Percentiles rank a stretch among this genome's conserved stretches.
Conservation (phyloP, 2,888 invertebrate species). For the Rhaphigaster nebulosa region DNA sequence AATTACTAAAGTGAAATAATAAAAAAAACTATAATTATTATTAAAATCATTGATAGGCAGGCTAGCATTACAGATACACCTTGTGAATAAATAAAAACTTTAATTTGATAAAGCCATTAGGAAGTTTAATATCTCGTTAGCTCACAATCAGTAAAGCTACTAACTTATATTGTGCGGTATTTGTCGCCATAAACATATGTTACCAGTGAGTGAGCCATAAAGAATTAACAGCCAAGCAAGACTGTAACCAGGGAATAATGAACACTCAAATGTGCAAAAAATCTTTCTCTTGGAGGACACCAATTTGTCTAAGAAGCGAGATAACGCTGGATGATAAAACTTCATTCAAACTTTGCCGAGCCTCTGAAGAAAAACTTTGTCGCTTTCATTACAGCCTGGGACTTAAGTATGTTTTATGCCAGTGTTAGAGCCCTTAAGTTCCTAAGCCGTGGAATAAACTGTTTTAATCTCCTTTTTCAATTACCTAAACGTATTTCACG, state of each 20-base stretch:
- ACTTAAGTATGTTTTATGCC: constrained; percentile 49
- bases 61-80: too few relatives aligned
- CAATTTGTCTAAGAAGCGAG: constrained; percentile 12
- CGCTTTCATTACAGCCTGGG: constrained; percentile 24
- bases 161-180: too few relatives aligned
- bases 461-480: constrained; percentile 43
- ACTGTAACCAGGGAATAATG: background rate
- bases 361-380: constrained; percentile 33
- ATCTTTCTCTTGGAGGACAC: background rate
- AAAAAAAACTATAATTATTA: too few relatives aligned
- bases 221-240: background rate
- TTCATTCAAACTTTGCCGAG: constrained; percentile 23
- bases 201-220: background rate
- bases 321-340: constrained; percentile 2
- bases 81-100: too few relatives aligned
- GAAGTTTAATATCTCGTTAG: too few relatives aligned
- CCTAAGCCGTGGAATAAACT: constrained; percentile 44
- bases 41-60: too few relatives aligned
- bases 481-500: constrained; percentile 37
- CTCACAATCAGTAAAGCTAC: too few relatives aligned
- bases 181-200: background rate
- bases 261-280: background rate
- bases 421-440: constrained; percentile 41
- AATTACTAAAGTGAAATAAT: too few relatives aligned
- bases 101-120: too few relatives aligned